These are phyloP conservation scores for Caenorhabditis wallacei DNA, from an alignment of 2,888 invertebrate species.

Conservation along the genomic window DNA sequence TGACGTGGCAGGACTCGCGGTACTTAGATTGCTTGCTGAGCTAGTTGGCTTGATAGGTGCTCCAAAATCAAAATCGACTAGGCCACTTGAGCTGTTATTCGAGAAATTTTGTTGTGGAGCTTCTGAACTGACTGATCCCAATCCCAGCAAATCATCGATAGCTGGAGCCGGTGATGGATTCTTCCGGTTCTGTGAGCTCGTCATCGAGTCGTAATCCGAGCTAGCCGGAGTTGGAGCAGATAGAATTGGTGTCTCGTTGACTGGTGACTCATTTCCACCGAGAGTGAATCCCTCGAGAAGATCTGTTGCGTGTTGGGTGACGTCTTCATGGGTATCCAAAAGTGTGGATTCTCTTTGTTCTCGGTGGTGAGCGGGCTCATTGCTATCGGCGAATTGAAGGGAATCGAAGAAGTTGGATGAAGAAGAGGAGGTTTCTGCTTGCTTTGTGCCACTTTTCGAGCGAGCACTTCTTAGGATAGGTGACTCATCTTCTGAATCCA, in stretches of 20 bases:
- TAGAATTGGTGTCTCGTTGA: conserved; percentile 60
- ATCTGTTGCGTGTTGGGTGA: conserved; percentile 33
- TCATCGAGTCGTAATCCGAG: conserved; percentile 37
- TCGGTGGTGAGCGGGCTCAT: conserved; percentile 4
- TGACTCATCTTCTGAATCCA: conserved; percentile 63
- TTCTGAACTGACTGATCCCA: conserved; percentile 11
- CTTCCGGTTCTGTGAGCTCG: conserved; percentile 12
- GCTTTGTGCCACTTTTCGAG: conserved; percentile 27
- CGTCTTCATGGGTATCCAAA: conserved; percentile 41
- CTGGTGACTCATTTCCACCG: conserved; percentile 1
- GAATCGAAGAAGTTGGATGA: conserved; percentile 58
- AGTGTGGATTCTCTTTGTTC: conserved; percentile 36
- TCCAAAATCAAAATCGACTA: conserved; percentile 64
- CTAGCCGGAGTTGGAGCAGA: conserved; percentile 49
- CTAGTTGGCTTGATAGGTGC: conserved; percentile 55
- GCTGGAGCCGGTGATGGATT: conserved; percentile 45
- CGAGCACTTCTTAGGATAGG: conserved; percentile 41
- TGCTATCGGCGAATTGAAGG: conserved; percentile 45
- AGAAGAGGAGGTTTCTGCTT: neutral
- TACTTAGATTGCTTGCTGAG: conserved; percentile 34
- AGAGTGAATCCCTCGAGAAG: conserved; percentile 55
- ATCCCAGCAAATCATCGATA: conserved; percentile 60
- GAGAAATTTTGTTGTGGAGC: neutral
- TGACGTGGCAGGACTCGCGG: conserved; percentile 15
- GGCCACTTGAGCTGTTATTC: conserved; percentile 18